Evolutionary conservation across 2,113 vertebrate genomes (phyloP), one percentile per base, ranked within the genome.

Genomic region (Dryoscopus gambensis): DNA sequence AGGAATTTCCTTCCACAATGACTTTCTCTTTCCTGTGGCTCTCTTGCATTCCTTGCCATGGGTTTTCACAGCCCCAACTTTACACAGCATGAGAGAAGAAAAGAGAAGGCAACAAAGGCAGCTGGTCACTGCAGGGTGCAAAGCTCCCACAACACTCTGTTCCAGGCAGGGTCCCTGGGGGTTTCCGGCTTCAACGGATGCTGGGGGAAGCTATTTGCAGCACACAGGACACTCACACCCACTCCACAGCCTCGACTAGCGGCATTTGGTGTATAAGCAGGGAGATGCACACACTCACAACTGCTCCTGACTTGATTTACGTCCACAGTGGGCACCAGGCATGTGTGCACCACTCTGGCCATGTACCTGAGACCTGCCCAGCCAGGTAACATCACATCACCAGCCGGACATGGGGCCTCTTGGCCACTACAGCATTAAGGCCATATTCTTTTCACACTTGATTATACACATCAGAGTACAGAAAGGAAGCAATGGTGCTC

Each of bases 311-410:
- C 35, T 40, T 23, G 57, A 55, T 40, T 57, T 46, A 24, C n/a
- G 17, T 7, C 44, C 46, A 18, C 4, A 13, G 23, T n/a, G 46
- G 47, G 73, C 50, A 49, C 25, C 37, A 28, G 64, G 50, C 10
- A 30, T 0, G 23, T 12, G 39, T 47, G 53, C 6, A 14, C 13
- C 3, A 1, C 11, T 28, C 67, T 2, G 1, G 33, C 53, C 40
- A 6, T 0, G 4, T 11, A 60, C 11, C 9, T 9, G 27, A 68
- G 67, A 71, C 17, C 71, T 42, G 62, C n/a, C 60, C 70, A 63
- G 47, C 24, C 70, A 46, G 44, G 42, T 59, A 59, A 67, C n/a
- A 76, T 20, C 67, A 21, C 75, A 37, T 25, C 7, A 1, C 17
- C 59, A 47, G 4, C 27, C 8, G 0, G 33, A 65, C 64, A 17